Evolutionary conservation across 2,797 vertebrate genomes (phyloP).

Genomic region (Spizella passerina): DNA sequence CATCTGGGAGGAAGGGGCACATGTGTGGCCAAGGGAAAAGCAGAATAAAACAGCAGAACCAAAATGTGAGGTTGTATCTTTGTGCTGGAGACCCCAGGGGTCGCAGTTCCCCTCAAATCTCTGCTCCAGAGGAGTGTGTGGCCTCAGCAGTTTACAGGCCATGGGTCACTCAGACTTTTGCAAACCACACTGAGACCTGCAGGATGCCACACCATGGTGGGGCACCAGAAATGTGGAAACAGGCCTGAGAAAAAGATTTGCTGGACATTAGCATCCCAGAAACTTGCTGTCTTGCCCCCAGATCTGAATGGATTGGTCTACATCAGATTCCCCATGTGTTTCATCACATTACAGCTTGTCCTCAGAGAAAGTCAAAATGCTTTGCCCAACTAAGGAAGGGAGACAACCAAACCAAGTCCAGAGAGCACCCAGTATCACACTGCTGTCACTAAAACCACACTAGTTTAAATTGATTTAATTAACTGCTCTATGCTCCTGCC

Average conservation of each 20-base stretch:
- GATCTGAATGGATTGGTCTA: background rate
- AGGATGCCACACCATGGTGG: background rate
- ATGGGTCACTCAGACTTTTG: background rate
- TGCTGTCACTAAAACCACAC: background rate
- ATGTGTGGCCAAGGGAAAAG: background rate
- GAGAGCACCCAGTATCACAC: background rate
- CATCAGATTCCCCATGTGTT: background rate
- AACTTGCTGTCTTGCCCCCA: background rate
- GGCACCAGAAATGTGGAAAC: background rate
- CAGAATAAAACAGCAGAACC: background rate
- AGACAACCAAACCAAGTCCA: background rate
- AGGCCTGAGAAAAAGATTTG: background rate
- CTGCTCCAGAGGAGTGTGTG: background rate
- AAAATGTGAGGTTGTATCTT: background rate
- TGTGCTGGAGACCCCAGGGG: background rate
- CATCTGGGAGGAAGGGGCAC: background rate
- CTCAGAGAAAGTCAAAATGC: background rate
- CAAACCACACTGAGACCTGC: background rate
- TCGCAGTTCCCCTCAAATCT: background rate
- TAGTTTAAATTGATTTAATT: slow-evolving; percentile 1
- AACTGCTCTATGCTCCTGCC: background rate
- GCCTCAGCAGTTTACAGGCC: background rate
- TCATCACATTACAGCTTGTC: background rate
- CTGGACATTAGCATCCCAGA: background rate
- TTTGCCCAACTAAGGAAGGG: background rate